Evolutionary conservation across 23 tunicate genomes (phyloP).

Genomic region (Trididemnum nubilum): DNA sequence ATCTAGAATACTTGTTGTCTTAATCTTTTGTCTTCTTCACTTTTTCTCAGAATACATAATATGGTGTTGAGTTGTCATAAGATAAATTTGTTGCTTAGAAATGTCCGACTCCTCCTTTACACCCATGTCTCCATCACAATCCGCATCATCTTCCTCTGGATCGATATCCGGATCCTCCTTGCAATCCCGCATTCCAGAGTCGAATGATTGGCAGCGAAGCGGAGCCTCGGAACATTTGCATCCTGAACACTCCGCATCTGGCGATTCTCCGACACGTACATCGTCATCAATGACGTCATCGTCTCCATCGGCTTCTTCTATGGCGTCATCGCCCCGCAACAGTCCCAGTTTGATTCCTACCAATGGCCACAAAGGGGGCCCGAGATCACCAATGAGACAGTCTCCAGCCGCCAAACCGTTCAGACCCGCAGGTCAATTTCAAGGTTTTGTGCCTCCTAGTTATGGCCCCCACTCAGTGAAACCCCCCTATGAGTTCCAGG

Average conservation of each 20-base stretch:
- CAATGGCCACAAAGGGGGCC: constrained; percentile 17
- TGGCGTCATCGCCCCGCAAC: constrained; percentile 46
- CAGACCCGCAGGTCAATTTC: neutral
- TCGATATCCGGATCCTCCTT: neutral
- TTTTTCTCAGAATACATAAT: no score
- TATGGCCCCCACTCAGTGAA: no score
- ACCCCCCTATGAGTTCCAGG: no score
- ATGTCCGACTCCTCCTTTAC: constrained; percentile 29
- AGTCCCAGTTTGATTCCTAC: constrained; percentile 34
- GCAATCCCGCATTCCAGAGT: neutral
- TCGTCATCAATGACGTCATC: constrained; percentile 51
- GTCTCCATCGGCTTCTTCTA: constrained; percentile 49
- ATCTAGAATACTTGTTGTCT: no score
- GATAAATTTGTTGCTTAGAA: constrained; percentile 9
- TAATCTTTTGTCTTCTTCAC: no score
- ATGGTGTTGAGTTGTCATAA: no score
- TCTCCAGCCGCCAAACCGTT: neutral
- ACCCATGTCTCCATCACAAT: neutral
- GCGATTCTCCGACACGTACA: constrained; percentile 18
- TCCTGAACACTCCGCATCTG: neutral
- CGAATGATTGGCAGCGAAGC: constrained; percentile 19
- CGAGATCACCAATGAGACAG: constrained; percentile 2
- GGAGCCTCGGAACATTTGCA: constrained; percentile 2
- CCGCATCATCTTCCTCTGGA: neutral
- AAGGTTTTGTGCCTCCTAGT: neutral